Conservation (phyloP, 64 coral and sea anemone genomes). For the Stichodactyla helianthus region DNA sequence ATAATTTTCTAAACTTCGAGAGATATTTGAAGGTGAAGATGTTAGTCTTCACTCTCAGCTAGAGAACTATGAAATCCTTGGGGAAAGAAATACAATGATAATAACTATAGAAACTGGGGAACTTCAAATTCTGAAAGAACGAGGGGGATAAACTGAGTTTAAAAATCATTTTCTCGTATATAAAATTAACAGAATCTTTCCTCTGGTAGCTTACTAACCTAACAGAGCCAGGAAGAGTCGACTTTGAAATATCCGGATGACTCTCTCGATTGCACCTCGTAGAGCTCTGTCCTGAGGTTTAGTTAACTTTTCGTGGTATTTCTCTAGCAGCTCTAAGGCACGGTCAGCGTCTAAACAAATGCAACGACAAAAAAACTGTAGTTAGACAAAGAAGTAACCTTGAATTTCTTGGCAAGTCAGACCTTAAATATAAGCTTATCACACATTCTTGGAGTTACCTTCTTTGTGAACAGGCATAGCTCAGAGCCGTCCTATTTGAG, state of each 20-base stretch:
- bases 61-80: neutral
- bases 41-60: neutral
- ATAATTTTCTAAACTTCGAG: neutral
- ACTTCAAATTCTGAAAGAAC: neutral
- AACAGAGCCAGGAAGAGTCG: constrained; percentile 86
- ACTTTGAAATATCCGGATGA: constrained; percentile 99
- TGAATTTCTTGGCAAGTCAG: neutral
- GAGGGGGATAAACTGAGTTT: neutral
- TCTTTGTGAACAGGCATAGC: constrained; percentile 22
- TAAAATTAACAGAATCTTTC: neutral
- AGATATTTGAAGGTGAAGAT: neutral
- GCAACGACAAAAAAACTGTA: neutral
- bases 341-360: constrained; percentile 65
- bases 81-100: constrained; percentile 3
- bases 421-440: neutral
- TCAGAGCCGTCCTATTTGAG: constrained; percentile 4
- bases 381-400: neutral
- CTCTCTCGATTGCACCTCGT: constrained; percentile 87
- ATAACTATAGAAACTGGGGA: neutral
- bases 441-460: constrained; percentile 23
- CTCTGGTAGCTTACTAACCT: constrained; percentile 44
- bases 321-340: constrained; percentile 83
- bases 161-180: neutral
- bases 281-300: constrained; percentile 94
- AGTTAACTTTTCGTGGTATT: constrained; percentile 84